phyloP scores from a whole-genome alignment of 2,888 invertebrate species.

The Coremacera marginata region DNA sequence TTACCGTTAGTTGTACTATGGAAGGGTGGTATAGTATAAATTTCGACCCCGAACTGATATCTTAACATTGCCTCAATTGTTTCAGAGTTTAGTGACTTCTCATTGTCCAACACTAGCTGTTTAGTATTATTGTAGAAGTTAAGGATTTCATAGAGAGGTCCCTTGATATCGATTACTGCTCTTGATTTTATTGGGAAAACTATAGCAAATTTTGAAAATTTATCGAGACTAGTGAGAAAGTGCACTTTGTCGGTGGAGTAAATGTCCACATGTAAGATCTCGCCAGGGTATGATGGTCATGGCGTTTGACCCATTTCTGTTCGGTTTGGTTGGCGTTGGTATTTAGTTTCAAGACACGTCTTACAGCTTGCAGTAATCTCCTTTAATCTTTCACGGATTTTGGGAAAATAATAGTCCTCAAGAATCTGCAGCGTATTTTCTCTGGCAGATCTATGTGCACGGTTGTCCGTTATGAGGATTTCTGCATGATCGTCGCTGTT shows the following conservation, averaged over 20 bases:
- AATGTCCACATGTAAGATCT: conserved; percentile 33
- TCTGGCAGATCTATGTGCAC: conserved; percentile 45
- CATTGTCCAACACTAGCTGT: conserved; percentile 39
- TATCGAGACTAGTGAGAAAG: no score
- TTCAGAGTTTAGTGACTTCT: conserved; percentile 36
- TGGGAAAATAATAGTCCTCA: conserved; percentile 42
- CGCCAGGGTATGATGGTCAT: conserved; percentile 46
- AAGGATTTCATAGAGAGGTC: no score
- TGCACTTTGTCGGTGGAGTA: no score
- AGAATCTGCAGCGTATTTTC: conserved; percentile 47
- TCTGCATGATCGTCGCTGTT: background rate
- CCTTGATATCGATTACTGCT: no score
- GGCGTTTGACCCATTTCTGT: conserved; percentile 47
- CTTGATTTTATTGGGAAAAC: no score
- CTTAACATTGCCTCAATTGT: conserved; percentile 32
- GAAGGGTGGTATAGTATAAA: conserved; percentile 35
- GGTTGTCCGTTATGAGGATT: conserved; percentile 18
- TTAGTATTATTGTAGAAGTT: conserved; percentile 37
- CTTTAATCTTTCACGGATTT: conserved; percentile 41
- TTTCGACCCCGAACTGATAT: conserved; percentile 34
- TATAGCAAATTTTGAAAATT: no score
- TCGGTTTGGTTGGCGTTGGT: conserved; percentile 46
- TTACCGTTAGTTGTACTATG: conserved; percentile 46
- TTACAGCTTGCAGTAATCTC: conserved; percentile 42
- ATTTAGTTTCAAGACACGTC: conserved; percentile 9